These are phyloP conservation scores for Chaetophractus vellerosus DNA, from an alignment of 2,797 vertebrate species.

Conservation along the genomic window DNA sequence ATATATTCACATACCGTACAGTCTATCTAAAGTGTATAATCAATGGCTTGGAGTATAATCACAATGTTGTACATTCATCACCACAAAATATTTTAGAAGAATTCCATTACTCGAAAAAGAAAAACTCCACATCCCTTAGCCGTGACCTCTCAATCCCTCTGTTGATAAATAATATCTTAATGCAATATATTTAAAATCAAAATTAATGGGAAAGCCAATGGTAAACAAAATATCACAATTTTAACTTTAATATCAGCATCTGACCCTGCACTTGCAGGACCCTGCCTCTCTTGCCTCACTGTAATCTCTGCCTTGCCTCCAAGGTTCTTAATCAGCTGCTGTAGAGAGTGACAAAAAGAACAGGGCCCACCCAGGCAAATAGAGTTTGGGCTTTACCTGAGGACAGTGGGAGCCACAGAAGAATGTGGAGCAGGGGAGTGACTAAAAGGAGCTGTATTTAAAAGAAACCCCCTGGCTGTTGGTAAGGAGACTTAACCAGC, in stretches of 20 bases:
- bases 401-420: not conserved
- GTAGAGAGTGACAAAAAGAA: not conserved
- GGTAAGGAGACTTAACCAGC: not conserved
- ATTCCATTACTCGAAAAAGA: no score
- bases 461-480: not conserved
- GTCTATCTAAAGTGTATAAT: no score
- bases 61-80: no score
- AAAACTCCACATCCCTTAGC: no score
- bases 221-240: not conserved
- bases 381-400: not conserved
- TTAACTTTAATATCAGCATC: not conserved
- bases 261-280: not conserved
- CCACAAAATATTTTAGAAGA: no score
- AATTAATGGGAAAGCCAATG: not conserved
- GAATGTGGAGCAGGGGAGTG: not conserved
- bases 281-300: not conserved
- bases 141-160: no score
- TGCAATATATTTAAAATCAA: slow-evolving; percentile 4
- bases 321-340: not conserved
- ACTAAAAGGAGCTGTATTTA: not conserved
- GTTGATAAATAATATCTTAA: not conserved
- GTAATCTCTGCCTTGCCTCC: not conserved
- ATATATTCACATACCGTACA: no score
- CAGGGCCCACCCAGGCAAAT: not conserved
- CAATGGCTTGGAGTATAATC: no score